Percentiles rank a stretch among this genome's conserved stretches.
Conservation (phyloP, 2,888 invertebrate genomes). For the Tetragnatha montana region DNA sequence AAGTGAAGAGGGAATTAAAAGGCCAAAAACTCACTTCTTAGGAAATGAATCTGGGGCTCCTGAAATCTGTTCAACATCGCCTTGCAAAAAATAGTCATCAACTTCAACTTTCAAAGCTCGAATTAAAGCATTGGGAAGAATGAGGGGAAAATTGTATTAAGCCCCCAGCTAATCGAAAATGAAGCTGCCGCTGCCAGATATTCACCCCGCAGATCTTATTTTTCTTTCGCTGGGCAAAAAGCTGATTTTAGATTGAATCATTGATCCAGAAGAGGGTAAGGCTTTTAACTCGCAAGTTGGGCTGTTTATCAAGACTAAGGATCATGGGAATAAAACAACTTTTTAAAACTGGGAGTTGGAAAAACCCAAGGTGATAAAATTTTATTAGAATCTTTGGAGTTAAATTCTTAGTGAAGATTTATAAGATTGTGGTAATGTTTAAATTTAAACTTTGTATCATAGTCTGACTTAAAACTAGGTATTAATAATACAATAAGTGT, state of each 20-base stretch:
- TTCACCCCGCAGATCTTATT: neutral
- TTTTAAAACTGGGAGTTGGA: too few species aligned
- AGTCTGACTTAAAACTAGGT: too few species aligned
- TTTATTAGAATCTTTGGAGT: slow-evolving; percentile 1
- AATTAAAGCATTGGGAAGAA: slow-evolving; percentile 25
- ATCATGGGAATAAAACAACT: neutral
- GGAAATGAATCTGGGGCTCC: neutral
- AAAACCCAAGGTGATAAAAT: neutral
- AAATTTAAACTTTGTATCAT: too few species aligned
- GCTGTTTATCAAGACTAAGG: slow-evolving; percentile 32
- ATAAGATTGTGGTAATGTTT: slow-evolving; percentile 1
- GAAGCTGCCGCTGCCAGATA: slow-evolving; percentile 29
- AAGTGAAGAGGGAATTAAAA: neutral
- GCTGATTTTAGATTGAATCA: slow-evolving; percentile 53
- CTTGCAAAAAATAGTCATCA: neutral
- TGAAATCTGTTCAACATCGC: slow-evolving; percentile 17
- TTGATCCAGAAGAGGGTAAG: slow-evolving; percentile 11
- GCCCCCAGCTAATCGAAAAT: slow-evolving; percentile 48
- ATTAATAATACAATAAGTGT: too few species aligned
- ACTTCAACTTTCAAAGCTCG: slow-evolving; percentile 20
- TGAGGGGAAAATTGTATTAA: slow-evolving; percentile 1
- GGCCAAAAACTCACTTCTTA: neutral
- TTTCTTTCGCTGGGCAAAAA: neutral
- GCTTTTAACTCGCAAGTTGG: slow-evolving; percentile 13
- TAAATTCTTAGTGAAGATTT: neutral